A percentile compares a stretch with the other conserved stretches of the same genome.
phyloP scores from a whole-genome alignment of 2,113 vertebrate species.

The Leucoraja erinaceus region DNA sequence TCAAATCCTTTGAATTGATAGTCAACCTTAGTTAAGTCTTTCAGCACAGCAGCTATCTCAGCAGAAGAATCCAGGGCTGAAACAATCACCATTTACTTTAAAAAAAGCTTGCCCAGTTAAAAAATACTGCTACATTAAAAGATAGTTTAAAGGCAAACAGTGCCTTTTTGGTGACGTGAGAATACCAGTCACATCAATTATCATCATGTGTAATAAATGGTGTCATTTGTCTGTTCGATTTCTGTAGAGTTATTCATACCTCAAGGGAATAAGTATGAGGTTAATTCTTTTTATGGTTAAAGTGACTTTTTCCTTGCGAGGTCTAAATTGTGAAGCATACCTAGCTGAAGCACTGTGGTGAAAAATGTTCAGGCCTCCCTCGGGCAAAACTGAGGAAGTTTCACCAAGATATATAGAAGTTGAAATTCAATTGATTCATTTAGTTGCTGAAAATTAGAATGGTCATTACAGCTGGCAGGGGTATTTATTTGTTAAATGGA shows the following conservation, averaged over 20 bases:
- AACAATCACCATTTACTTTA: background rate
- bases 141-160: background rate
- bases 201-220: background rate
- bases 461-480: background rate
- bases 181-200: background rate
- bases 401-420: background rate
- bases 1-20: background rate
- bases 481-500: constrained; percentile 14
- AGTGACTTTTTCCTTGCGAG: background rate
- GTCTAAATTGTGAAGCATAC: background rate
- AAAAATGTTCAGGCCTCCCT: background rate
- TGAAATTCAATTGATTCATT: background rate
- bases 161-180: too few species aligned
- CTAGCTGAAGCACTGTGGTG: background rate
- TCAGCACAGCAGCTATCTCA: background rate
- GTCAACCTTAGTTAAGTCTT: background rate
- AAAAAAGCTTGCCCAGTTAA: background rate
- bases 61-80: background rate
- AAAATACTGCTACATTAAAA: background rate
- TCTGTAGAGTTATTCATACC: background rate
- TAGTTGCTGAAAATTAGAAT: background rate
- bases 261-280: too few species aligned
- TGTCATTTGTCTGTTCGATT: background rate
- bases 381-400: background rate
- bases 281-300: background rate